These are phyloP conservation scores for Mesoclemmys tuberculata DNA, from an alignment of 2,113 vertebrate genomes.

Conservation along the genomic window DNA sequence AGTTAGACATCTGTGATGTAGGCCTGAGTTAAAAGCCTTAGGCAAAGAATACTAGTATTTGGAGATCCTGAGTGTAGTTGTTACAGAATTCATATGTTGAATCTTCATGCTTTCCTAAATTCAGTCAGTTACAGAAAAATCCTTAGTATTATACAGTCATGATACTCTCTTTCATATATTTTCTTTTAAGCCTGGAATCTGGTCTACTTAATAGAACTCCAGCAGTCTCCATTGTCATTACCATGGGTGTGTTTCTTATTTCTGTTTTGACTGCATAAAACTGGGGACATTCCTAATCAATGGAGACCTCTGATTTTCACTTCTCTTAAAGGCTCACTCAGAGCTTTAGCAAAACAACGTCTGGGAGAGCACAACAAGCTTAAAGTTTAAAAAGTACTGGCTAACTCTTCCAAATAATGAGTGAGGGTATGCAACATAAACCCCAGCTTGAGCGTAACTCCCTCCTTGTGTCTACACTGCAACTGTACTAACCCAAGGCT, in stretches of 20 bases:
- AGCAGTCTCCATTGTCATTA: rapidly evolving
- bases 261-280: not conserved
- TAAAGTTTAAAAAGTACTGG: not conserved
- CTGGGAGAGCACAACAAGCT: not conserved
- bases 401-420: not conserved
- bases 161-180: not conserved
- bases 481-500: not conserved
- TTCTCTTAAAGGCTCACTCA: not conserved
- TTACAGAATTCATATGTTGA: not conserved
- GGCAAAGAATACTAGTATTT: rapidly evolving
- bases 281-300: not conserved
- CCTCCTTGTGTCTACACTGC: not conserved
- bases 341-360: not conserved
- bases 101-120: not conserved
- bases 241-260: not conserved
- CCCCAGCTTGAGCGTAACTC: not conserved
- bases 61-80: not conserved
- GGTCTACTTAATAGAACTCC: not conserved
- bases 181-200: not conserved
- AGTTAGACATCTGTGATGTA: not conserved
- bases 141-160: not conserved
- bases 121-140: not conserved
- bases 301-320: not conserved
- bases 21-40: not conserved
- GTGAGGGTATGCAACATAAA: not conserved